phyloP scores from a whole-genome alignment of 2,888 invertebrate species.

The Gnatocerus cornutus region DNA sequence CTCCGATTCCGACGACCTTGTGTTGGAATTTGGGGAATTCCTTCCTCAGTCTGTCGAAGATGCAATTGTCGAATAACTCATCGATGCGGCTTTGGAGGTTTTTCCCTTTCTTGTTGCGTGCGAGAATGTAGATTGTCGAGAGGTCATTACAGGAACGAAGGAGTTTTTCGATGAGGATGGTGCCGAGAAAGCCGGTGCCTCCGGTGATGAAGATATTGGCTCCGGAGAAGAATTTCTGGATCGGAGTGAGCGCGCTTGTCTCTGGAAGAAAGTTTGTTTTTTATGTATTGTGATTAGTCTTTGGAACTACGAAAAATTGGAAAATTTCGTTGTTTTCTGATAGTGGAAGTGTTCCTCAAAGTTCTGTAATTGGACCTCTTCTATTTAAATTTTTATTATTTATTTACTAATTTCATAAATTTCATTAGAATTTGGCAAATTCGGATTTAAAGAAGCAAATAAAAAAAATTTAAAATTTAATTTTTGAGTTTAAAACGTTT shows the following conservation, averaged over 20 bases:
- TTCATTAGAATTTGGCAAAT: no score
- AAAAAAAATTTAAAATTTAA: no score
- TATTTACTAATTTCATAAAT: no score
- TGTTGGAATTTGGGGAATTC: conserved; percentile 78
- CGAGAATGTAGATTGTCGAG: conserved; percentile 73
- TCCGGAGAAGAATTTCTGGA: conserved; percentile 67
- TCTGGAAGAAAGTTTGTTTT: conserved; percentile 10
- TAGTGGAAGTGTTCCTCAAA: no score
- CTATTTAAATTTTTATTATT: no score
- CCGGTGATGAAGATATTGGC: conserved; percentile 69
- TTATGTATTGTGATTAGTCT: no score
- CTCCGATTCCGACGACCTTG: conserved; percentile 73
- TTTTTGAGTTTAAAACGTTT: no score
- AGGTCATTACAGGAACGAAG: conserved; percentile 74
- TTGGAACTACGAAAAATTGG: no score
- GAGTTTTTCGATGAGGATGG: conserved; percentile 76
- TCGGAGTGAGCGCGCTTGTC: conserved; percentile 52
- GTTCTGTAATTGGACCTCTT: no score
- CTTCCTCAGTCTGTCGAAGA: conserved; percentile 74
- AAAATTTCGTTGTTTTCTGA: no score
- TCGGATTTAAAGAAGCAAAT: no score
- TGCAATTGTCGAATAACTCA: conserved; percentile 79
- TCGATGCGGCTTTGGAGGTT: conserved; percentile 78
- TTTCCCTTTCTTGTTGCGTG: conserved; percentile 77
- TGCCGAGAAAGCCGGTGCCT: conserved; percentile 75